Percentiles rank a stretch among this genome's conserved stretches.
Evolutionary conservation across 2,888 invertebrate genomes (phyloP).

Genomic region (Ephialtes manifestator): DNA sequence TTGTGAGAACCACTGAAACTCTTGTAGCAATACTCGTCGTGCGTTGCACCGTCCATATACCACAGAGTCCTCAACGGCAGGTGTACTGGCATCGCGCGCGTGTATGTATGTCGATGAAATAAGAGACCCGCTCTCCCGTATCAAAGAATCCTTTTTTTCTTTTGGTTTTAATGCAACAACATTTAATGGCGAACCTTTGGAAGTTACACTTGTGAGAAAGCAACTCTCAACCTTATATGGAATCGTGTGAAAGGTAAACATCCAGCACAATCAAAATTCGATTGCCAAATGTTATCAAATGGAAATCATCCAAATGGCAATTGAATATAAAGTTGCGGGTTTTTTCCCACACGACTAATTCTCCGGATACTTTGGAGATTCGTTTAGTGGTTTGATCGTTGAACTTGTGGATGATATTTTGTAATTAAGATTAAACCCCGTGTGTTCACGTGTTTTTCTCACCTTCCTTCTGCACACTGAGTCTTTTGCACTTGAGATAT

Average conservation of each 20-base stretch:
- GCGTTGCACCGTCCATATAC: conserved; percentile 71
- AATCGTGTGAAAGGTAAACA: neutral
- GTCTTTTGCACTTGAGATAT: too few species aligned
- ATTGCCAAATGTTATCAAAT: neutral
- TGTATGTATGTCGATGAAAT: conserved; percentile 60
- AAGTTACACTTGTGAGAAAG: conserved; percentile 20
- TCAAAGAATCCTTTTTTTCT: conserved; percentile 32
- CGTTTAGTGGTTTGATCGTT: neutral
- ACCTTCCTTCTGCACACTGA: too few species aligned
- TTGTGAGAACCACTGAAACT: conserved; percentile 63
- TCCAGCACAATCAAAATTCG: neutral
- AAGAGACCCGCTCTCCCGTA: conserved; percentile 51
- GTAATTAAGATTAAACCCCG: neutral
- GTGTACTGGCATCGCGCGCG: conserved; percentile 59
- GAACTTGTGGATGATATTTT: neutral
- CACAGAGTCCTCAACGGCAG: conserved; percentile 72
- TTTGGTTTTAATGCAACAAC: conserved; percentile 22
- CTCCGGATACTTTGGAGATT: neutral
- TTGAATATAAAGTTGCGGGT: neutral
- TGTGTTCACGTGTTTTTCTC: too few species aligned
- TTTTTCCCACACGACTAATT: neutral
- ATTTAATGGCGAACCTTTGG: conserved; percentile 26
- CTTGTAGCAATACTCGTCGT: conserved; percentile 64
- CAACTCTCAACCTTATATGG: conserved; percentile 12
- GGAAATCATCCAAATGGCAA: neutral